Evolutionary conservation across 1,140 invertebrate species (phyloP), one percentile per base, ranked within the genome.

Genomic region (Drosophila watanabei): DNA sequence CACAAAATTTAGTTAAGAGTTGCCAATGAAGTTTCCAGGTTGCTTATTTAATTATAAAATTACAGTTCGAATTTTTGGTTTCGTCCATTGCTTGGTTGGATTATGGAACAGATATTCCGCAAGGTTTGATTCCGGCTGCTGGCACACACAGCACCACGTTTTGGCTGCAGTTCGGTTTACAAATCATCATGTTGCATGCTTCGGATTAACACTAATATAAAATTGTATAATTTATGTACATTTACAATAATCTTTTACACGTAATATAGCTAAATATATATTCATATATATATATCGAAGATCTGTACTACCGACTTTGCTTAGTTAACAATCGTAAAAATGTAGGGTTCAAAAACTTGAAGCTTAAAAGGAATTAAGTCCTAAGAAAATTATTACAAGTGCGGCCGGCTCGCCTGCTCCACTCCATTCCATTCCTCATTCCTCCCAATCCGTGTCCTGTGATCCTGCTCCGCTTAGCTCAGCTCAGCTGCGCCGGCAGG

Each of bases 241-340:
- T 28, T 80, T 87, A 87, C 68, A 80, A 78, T 84, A 68, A 64
- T 51, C 64, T 79, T 56, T 85, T 87, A 86, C 77, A 88, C 33
- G 39, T 46, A 71, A 46, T 69, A 71, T 57, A 71, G 63, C 68
- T 71, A 70, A 35, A 39, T 71, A 79, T 77, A 79, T 59, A 62
- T 68, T 60, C 49, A 66, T 51, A 78, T 70, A 64, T 28, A 48
- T 75, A 58, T 58, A 66, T 69, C 54, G 59, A 61, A 77, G 75
- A 61, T 87, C 82, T 86, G 65, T 66, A 79, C 79, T 86, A 79
- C 83, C 82, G 79, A 79, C 71, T 81, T 70, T 57, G 20, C 85
- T 89, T 90, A 85, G 66, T 72, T 90, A 89, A 89, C 85, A 89
- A 79, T 82, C 62, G 70, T 88, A 79, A 85, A 90, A 80, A 88